Evolutionary conservation across 2,888 invertebrate genomes (phyloP), one percentile per base, ranked within the genome.

Genomic region (Lampropteryx suffumata): DNA sequence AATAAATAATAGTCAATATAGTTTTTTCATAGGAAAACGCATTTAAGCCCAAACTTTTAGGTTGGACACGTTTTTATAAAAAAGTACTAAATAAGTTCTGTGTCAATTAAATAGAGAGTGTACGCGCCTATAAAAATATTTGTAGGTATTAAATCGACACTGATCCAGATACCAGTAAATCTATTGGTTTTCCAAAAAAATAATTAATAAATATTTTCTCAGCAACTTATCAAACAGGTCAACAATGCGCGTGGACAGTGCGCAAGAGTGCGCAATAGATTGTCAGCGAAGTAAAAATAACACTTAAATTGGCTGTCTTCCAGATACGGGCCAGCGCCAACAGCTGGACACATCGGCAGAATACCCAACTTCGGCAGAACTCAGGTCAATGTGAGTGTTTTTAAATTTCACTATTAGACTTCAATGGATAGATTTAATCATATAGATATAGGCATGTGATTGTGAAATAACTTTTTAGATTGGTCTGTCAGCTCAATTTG

Each of bases 311-410:
- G 90, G 90, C 87, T 54, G 51, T 49, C 47, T 83, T 90, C 89
- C 90, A 90, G 90, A 73, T 86, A 79, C 75, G 87, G 82, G 24
- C 33, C 47, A 57, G 70, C 79, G 48, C 76, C 84, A 53, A 67
- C 72, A 62, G 67, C 78, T 68, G 89, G 88, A 64, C 87, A 90
- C 75, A 64, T 82, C 69, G 89, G 90, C 65, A 84, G 90, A 73
- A 90, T 90, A 69, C 90, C 90, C 63, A 84, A 81, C 82, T 90
- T 67, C 71, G 89, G 90, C 68, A 89, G 78, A 79, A 80, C 86
- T 56, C 87, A 88, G 58, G 84, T 84, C 56, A 88, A 87, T 71
- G 89, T 90, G 65, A 87, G 89, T 88, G 51, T 24, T 27, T 21
- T 39, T n/a, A n/a, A n/a, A n/a, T n/a, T 36, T 50, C 30, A 47